Evolutionary conservation across 2,888 invertebrate genomes (phyloP).

Genomic region (Melinopterus prodromus): DNA sequence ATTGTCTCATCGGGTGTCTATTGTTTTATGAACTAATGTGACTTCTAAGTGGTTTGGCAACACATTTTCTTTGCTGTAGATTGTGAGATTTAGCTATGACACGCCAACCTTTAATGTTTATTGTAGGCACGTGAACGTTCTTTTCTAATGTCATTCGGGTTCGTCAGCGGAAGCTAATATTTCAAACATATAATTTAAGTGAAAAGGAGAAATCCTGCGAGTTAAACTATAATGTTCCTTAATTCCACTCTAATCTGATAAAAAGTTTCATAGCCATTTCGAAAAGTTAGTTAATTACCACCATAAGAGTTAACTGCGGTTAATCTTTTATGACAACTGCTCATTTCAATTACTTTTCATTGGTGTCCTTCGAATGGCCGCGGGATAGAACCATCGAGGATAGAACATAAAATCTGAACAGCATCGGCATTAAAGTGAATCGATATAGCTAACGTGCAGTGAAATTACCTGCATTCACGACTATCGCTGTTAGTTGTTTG

Average conservation of each 20-base stretch:
- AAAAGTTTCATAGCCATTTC: neutral
- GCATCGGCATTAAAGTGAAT: constrained; percentile 4
- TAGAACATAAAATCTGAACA: neutral
- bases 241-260: neutral
- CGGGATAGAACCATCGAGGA: neutral
- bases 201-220: neutral
- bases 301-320: neutral
- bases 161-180: too few relatives aligned
- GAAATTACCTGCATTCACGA: constrained; percentile 4
- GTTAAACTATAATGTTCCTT: neutral
- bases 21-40: too few relatives aligned
- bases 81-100: too few relatives aligned
- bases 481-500: neutral
- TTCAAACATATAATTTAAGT: neutral
- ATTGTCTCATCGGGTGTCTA: too few relatives aligned
- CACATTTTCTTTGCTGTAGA: too few relatives aligned
- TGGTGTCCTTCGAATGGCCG: neutral
- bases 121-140: too few relatives aligned
- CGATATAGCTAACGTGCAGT: neutral
- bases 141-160: too few relatives aligned
- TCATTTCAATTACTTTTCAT: constrained; percentile 4
- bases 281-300: neutral
- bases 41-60: too few relatives aligned
- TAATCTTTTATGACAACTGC: neutral
- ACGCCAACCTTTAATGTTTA: too few relatives aligned